phyloP scores from a whole-genome alignment of 2,113 vertebrate genomes.

The Isurus oxyrinchus region DNA sequence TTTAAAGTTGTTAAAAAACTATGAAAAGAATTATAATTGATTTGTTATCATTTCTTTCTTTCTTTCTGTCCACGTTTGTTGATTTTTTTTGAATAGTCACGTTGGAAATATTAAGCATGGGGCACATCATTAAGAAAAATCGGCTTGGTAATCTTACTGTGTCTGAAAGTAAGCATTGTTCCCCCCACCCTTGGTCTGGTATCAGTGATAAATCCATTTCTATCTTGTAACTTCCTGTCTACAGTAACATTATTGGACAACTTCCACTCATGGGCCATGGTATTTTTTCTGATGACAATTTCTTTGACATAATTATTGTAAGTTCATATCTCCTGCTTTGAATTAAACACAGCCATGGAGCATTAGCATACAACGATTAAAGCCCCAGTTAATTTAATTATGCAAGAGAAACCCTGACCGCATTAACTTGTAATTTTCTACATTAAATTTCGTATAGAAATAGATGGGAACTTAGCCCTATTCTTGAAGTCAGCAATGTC shows the following conservation, averaged over 20 bases:
- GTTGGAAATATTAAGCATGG: background rate
- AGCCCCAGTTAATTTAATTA: background rate
- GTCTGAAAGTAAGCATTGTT: background rate
- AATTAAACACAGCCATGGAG: background rate
- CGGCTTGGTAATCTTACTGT: background rate
- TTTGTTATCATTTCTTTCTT: background rate
- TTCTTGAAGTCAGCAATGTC: background rate
- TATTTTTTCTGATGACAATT: constrained; percentile 8
- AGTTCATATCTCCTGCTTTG: background rate
- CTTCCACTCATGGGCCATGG: background rate
- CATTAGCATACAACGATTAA: background rate
- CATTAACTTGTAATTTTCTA: background rate
- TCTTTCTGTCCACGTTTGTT: background rate
- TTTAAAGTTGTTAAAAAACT: background rate
- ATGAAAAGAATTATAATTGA: background rate
- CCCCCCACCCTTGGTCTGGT: background rate
- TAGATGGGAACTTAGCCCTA: background rate
- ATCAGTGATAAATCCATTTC: constrained; percentile 14
- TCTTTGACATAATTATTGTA: background rate
- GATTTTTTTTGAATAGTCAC: background rate
- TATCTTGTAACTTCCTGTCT: background rate
- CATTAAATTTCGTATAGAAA: background rate
- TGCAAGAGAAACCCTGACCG: background rate
- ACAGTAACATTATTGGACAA: background rate
- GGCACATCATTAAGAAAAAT: background rate